phyloP scores from a whole-genome alignment of 2,113 vertebrate species.

The Tricholaema leucomelas region DNA sequence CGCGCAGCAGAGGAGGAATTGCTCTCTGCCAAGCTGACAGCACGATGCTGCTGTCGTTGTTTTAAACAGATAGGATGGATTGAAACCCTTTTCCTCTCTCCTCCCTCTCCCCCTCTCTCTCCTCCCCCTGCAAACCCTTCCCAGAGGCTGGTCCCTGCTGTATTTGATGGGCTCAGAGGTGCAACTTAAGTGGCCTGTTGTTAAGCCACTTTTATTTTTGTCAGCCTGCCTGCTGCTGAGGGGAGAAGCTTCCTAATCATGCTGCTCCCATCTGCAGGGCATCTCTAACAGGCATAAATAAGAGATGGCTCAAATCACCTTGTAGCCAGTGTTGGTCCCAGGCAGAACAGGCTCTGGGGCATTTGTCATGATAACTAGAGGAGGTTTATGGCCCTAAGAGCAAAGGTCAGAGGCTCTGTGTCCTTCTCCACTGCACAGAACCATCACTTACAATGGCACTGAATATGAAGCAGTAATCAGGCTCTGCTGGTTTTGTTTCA shows the following conservation, averaged over 20 bases:
- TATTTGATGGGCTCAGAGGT: not conserved
- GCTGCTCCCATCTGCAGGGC: not conserved
- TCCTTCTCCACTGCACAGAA: not conserved
- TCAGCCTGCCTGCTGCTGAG: not conserved
- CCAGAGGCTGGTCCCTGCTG: not conserved
- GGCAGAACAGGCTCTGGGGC: not conserved
- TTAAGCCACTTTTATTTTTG: not conserved
- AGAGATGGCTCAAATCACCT: not conserved
- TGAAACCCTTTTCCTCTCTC: not conserved
- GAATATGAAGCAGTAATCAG: not conserved
- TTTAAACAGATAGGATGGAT: not conserved
- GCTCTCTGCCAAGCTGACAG: not conserved
- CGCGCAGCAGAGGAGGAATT: not conserved
- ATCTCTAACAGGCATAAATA: not conserved
- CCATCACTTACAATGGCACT: conserved; percentile 13
- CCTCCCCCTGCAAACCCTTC: not conserved
- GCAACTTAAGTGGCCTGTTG: not conserved
- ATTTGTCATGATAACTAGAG: conserved; percentile 22
- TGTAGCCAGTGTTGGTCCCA: not conserved
- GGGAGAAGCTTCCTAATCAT: not conserved
- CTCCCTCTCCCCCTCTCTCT: no score
- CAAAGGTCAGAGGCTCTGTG: not conserved
- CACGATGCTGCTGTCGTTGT: not conserved
- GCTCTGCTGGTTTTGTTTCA: conserved; percentile 8
- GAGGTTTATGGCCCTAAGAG: conserved; percentile 20